Base-by-base conservation (phyloP, 2,797 vertebrate species). In the Eptatretus atami region DNA sequence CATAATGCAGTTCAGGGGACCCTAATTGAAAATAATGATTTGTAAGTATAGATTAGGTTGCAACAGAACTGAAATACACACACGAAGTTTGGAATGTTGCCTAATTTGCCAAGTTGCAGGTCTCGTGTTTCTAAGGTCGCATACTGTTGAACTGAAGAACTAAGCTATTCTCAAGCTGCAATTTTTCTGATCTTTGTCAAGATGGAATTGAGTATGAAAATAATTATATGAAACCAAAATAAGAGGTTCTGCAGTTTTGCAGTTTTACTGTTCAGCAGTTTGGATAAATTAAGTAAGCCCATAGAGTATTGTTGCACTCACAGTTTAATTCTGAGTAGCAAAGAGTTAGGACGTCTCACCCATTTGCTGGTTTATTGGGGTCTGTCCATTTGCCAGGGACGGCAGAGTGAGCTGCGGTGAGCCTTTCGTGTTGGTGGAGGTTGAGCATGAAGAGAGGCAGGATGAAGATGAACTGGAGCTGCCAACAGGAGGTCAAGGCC, bases 401-500 rank as follows among this genome's bases (percentile, higher is more conserved):
- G 83, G 82, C 76, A 94, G 88, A 67, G 83, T 81, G 76, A 98
- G 82, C 74, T 87, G 87, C 68, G 90, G 88, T 64, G 90, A 98
- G 66, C 83, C 82, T 92, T 98, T 98, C 81, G 88, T 84, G 70
- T 78, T 73, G 74, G 73, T 75, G 63, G 70, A 73, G 83, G 88
- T 95, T 85, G 85, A 92, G 85, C 83, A 86, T 79, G 84, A 86
- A 73, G 83, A 83, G 15, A n/a, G n/a, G 11, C 15, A 61, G 57
- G 57, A 61, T n/a, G 57, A n/a, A n/a, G 24, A n/a, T 12, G 57
- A 61, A 25, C 57, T 25, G 57, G 83, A 82, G 78, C 82, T 90
- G 79, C 80, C 90, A 74, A 86, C 92, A 74, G 84, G 76, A 98
- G 86, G 81, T 98, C 88, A 70, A 98, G 77, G 70, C 90, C 90